Percentiles rank a stretch among this genome's conserved stretches.
These are phyloP conservation scores for Lycodopsis pacificus DNA, from an alignment of 2,797 vertebrate genomes.

Conservation along the genomic window DNA sequence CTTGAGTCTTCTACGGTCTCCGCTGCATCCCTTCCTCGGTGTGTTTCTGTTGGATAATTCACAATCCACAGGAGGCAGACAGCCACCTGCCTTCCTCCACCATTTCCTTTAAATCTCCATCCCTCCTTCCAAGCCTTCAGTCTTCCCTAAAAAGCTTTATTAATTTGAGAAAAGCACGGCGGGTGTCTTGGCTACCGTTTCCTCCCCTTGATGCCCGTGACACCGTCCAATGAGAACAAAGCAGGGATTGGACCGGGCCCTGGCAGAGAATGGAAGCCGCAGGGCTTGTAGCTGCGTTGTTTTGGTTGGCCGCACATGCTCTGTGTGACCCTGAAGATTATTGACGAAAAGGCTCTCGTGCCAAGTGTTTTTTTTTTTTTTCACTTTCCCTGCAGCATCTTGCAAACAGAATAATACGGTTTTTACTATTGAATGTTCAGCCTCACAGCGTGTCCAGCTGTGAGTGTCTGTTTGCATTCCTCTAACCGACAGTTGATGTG, in stretches of 20 bases:
- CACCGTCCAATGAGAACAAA: slow-evolving; percentile 59
- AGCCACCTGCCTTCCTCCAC: slow-evolving; percentile 54
- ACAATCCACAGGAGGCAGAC: slow-evolving; percentile 52
- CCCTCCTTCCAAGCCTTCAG: slow-evolving; percentile 39
- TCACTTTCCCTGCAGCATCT: slow-evolving; percentile 46
- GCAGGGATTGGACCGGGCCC: slow-evolving; percentile 34
- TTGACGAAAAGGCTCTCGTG: slow-evolving; percentile 53
- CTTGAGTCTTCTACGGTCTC: slow-evolving; percentile 41
- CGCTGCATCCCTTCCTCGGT: slow-evolving; percentile 3
- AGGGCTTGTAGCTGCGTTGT: slow-evolving; percentile 60
- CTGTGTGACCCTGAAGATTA: slow-evolving; percentile 69
- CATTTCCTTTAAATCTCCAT: slow-evolving; percentile 40
- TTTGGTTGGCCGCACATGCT: slow-evolving; percentile 71
- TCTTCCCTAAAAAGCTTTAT: slow-evolving; percentile 52
- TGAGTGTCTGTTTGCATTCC: slow-evolving; percentile 43
- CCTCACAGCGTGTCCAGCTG: slow-evolving; percentile 50
- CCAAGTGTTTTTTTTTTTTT: slow-evolving; percentile 49
- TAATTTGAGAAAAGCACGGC: slow-evolving; percentile 49
- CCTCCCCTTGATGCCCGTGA: slow-evolving; percentile 34
- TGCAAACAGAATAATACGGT: slow-evolving; percentile 40
- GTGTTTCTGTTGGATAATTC: slow-evolving; percentile 75
- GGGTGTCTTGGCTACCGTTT: slow-evolving; percentile 59
- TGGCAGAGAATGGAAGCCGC: slow-evolving; percentile 48
- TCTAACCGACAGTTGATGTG: slow-evolving; percentile 58
- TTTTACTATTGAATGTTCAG: slow-evolving; percentile 42